Base-by-base conservation (phyloP, 2,113 vertebrate species). In the Tor tambroides region DNA sequence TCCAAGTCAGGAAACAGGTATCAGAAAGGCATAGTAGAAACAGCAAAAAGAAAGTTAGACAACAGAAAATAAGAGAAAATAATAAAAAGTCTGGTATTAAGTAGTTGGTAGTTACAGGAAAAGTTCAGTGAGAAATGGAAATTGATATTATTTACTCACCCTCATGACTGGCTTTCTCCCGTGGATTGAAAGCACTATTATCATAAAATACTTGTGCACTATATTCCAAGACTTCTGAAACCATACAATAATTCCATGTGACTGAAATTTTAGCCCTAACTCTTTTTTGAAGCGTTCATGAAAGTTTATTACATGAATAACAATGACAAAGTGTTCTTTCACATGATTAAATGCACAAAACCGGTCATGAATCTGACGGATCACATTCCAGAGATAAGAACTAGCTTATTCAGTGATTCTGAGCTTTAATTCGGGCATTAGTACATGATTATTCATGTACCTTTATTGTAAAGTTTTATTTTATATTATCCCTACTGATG, bases 1-100 rank as follows among this genome's bases (percentile, higher is more conserved):
- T 28, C 10, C 54, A 56, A 80, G 75, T 28, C 54, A 88, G 83
- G 32, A 28, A 87, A 6, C 72, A 83, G 71, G 38, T 46, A 86
- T 35, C 46, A 38, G n/a, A 69, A 80, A 56, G 59, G 28, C 75
- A 30, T 46, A 6, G n/a, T 76, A n/a, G 12, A 26, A 43, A 75
- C 32, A 23, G 35, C 19, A 72, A 11, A 72, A 38, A 38, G 19
- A 72, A 72, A 12, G 2, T 9, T 12, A 41, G 69, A 41, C 11
- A 6, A 41, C 19, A 72, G 21, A 11, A 38, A 41, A 41, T 9
- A 35, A 32, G 7, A 19, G 6, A 28, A 65, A 28, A 65, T 32
- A 32, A 69, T 15, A 6, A 71, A 71, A 32, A 69, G 63, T 0
- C 63, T 28, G 28, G 43, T 46, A 11, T 67, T 67, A 67, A 67